Evolutionary conservation across 2,888 invertebrate species (phyloP), one percentile per base, ranked within the genome.

Genomic region (Ophonus ardosiacus): DNA sequence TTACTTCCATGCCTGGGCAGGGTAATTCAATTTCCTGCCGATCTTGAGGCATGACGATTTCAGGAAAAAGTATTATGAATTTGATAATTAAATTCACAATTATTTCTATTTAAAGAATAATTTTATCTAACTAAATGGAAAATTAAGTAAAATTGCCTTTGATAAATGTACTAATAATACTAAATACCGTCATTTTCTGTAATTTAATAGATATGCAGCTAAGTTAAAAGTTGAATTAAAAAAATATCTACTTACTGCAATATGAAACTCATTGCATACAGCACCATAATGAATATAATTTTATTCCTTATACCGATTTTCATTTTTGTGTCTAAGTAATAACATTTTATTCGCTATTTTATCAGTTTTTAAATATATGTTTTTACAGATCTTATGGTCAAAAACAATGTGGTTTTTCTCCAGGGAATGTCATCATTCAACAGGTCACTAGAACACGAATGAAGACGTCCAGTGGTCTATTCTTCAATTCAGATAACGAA

Each of bases 141-240:
- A 24, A 24, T 65, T 65, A 65, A 24, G 24, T n/a, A 65, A 4
- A 65, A 65, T 8, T 15, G n/a, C 8, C 18, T 18, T 4, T 61
- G 61, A 65, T 65, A 24, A 65, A 61, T 21, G 13, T 65, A n/a
- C n/a, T n/a, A 63, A 63, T 63, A 24, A 18, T 68, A 15, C 31
- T 63, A 65, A 65, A 65, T 31, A 15, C 68, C 31, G 7, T 18
- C 24, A 68, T 40, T 68, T 68, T 38, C 38, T 68, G 15, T 68
- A 38, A 68, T 68, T 68, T 68, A 68, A 68, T 68, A 68, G 10
- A 10, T 7, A 63, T 1, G 1, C 1, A 61, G 5, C 6, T 24
- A 63, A 24, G 24, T 63, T 63, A 24, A 31, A 31, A 31, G 31
- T 31, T 63, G n/a, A 38, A 38, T 15, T 6, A 31, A 0, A 17